Evolutionary conservation across 2,113 vertebrate species (phyloP), one percentile per base, ranked within the genome.

Genomic region (Mustela nigripes): DNA sequence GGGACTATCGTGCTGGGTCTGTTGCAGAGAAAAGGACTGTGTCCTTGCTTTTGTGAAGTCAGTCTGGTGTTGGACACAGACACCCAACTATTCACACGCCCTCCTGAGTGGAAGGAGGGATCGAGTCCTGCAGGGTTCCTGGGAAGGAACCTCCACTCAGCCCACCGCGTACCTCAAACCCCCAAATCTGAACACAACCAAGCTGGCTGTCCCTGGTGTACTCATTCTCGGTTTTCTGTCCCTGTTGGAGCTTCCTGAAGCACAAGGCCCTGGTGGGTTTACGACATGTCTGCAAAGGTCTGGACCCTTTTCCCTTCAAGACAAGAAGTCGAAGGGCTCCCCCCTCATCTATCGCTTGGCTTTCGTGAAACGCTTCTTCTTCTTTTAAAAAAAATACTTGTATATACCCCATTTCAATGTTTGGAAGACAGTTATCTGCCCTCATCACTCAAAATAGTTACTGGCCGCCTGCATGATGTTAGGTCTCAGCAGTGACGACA

Each of bases 1-100:
- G 83, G 15, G 28, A n/a, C 53, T 24, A 19, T 21, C 1, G 1
- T 42, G 60, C 19, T 33, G 22, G 14, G 39, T 5, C 8, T 12
- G 11, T 5, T 36, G 33, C 36, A 84, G 79, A 89, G 62, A 69
- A 65, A 88, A 67, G 73, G 50, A 48, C 7, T 7, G 15, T 7
- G 2, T 63, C 5, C 6, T 9, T 71, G 16, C n/a, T 62, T 80
- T 84, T 39, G 21, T 6, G 11, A 81, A 74, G 58, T 56, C 5
- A 14, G 7, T 7, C 33, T 22, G 36, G 26, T n/a, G 4, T 5
- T 12, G 4, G 22, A 36, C 24, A n/a, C 0, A 6, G n/a, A 58
- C 0, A 39, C 10, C 5, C n/a, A 50, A 33, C n/a, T 11, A 21
- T 1, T 19, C 91, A 85, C 33, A 58, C 3, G 5, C 3, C 15